Base-by-base conservation (phyloP, 2,113 vertebrate genomes). In the Origma solitaria region DNA sequence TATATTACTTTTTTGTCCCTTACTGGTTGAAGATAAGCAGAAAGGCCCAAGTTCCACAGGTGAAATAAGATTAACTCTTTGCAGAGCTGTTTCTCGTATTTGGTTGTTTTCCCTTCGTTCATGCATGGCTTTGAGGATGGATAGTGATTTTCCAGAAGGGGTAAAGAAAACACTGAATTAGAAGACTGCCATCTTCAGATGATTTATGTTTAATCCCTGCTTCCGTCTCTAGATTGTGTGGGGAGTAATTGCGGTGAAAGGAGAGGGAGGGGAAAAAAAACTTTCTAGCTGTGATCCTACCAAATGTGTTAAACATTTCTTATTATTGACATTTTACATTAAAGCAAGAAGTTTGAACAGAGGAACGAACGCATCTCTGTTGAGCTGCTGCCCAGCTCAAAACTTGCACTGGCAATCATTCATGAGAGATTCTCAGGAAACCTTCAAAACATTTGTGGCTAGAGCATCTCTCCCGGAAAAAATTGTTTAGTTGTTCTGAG, bases 361-460 rank as follows among this genome's bases (percentile, higher is more conserved):
- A 95, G 54, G 65, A 96, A 75, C 64, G 90, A 93, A 53, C 2
- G 1, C 38, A 42, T n/a, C 53, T 86, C 60, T 88, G 1, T 5
- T 75, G 82, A 93, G 88, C 51, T 9, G 30, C 62, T 92, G 87
- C 90, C 92, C 28, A 14, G 49, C 75, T 72, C 72, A 56, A 62
- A 64, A 90, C 44, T 93, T 78, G 47, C 31, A 30, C 85, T 94
- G 95, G 92, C 94, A 96, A 40, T 86, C 23, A 2, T 86, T 95
- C 93, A 90, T 0, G 18, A 94, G 79, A 83, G 71, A 92, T 95
- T 96, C 76, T 96, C 85, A 49, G 56, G 72, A 93, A 93, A 60
- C 85, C 90, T 92, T 97, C 95, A 96, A 96, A 96, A 96, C 95
- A 97, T 97, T 96, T 96, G 90, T 93, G 92, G 64, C 75, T 92